These are phyloP conservation scores for Hoplodrina blanda DNA, from an alignment of 2,888 invertebrate species.

Conservation along the genomic window DNA sequence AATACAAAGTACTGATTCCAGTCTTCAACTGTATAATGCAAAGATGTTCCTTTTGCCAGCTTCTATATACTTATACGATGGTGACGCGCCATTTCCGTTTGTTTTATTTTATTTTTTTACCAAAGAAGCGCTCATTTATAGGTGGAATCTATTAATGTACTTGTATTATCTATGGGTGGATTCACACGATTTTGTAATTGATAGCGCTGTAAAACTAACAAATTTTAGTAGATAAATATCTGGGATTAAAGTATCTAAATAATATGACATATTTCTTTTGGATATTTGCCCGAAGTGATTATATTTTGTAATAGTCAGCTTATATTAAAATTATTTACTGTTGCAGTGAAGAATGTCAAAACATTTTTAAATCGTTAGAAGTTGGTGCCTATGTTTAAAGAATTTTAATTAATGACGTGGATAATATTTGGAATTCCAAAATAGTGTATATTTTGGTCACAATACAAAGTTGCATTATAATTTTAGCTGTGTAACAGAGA, in stretches of 20 bases:
- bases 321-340: conserved; percentile 5
- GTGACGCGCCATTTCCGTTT: conserved; percentile 45
- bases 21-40: conserved; percentile 37
- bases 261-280: conserved; percentile 23
- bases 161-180: conserved; percentile 8
- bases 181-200: conserved; percentile 44
- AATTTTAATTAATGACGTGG: conserved; percentile 23
- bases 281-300: conserved; percentile 32
- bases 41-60: conserved; percentile 40
- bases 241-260: conserved; percentile 11
- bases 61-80: conserved; percentile 31
- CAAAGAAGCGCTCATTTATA: conserved; percentile 41
- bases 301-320: conserved; percentile 24
- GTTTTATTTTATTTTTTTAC: conserved; percentile 45
- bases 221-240: conserved; percentile 32
- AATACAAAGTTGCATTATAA: conserved; percentile 26
- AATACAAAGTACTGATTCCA: conserved; percentile 63
- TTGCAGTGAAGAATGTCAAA: conserved; percentile 20
- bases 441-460: conserved; percentile 11
- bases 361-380: conserved; percentile 12
- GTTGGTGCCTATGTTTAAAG: neutral
- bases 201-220: conserved; percentile 41
- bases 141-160: conserved; percentile 18
- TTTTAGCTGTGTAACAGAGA: conserved; percentile 33
- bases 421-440: conserved; percentile 7